Evolutionary conservation across 2,888 invertebrate genomes (phyloP), one percentile per base, ranked within the genome.

Genomic region (Andrena camellia): DNA sequence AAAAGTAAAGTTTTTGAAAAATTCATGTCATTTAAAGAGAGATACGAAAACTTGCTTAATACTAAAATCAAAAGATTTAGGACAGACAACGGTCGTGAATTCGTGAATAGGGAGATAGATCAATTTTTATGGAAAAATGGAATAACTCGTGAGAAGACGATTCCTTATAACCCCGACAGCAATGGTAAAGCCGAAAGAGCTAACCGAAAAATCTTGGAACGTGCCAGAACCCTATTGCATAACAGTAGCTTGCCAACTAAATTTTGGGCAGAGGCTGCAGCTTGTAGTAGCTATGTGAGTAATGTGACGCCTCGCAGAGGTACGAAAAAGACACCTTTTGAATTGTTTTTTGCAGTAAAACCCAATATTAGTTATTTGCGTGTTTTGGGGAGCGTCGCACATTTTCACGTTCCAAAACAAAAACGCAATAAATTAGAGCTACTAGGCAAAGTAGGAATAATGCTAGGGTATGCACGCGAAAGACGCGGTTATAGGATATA

Each of bases 261-360:
- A n/a, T 67, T 74, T 31, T 74, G 74, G 74, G 59, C 67, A 35
- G 74, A 74, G 31, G 74, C 74, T 7, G 74, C 59, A 7, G 74
- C 59, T 4, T 66, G 59, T 3, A 42, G 26, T 13, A 50, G 57
- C 4, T 67, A 59, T 10, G 20, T 74, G 0, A 59, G 52, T 54
- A 67, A 67, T 23, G 6, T 74, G 1, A 74, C 60, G 2, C 48
- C 48, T 7, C 33, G 67, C n/a, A 74, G 66, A 48, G 48, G 48
- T 7, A 74, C 59, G n/a, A 0, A 17, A 2, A 67, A 74, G 20
- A 74, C 74, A 10, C 48, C 74, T 1, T 64, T 59, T n/a, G 66
- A 59, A 33, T 67, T 74, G n/a, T 74, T 66, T 13, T 74, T 74
- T n/a, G 2, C 4, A 1, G 13, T 5, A 4, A 74, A 59, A 26